Conservation (phyloP, 2,888 invertebrate species). For the Ceratothoa steindachneri region DNA sequence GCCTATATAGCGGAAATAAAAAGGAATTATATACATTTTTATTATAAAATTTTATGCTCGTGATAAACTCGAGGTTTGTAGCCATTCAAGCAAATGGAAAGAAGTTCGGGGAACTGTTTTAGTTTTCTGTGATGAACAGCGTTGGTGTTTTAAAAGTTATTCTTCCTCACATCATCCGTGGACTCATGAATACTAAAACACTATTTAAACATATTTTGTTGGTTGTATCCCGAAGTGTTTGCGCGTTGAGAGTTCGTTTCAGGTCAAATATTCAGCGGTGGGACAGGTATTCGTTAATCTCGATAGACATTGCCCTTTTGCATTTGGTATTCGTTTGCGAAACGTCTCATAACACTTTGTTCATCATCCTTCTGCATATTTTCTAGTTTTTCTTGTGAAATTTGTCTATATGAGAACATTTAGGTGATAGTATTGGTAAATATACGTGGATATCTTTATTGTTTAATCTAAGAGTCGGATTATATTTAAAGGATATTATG, state of each 20-base stretch:
- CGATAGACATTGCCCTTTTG: neutral
- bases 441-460: neutral
- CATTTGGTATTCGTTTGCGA: neutral
- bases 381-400: neutral
- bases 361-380: neutral
- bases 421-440: neutral
- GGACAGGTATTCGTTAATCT: too few relatives aligned
- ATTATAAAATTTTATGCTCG: neutral
- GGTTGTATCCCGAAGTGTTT: too few relatives aligned
- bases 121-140: too few relatives aligned
- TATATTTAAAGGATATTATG: neutral
- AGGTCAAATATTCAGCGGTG: too few relatives aligned
- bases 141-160: too few relatives aligned
- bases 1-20: neutral
- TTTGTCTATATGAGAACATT: neutral
- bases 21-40: neutral
- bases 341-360: neutral
- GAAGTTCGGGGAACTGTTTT: too few relatives aligned
- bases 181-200: too few relatives aligned
- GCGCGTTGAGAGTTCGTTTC: too few relatives aligned
- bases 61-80: too few relatives aligned
- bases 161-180: too few relatives aligned
- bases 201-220: too few relatives aligned
- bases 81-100: too few relatives aligned
- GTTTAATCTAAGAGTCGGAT: neutral